Conservation (phyloP, 1,140 invertebrate species). For the Hylyphantes graminicola region DNA sequence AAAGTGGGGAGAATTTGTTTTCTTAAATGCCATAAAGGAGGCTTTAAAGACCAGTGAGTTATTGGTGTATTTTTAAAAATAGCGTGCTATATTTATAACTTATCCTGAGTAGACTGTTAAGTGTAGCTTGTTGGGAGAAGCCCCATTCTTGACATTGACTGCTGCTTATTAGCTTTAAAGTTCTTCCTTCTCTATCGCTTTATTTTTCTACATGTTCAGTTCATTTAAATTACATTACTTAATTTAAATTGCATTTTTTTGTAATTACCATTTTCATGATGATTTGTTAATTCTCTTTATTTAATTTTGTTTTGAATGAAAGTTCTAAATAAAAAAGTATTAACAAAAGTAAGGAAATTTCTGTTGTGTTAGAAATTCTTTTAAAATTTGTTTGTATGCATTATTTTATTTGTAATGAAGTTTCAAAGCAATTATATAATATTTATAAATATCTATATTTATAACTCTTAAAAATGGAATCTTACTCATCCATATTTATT, state of each 20-base stretch:
- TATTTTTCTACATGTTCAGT: too few relatives aligned
- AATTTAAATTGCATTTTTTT: too few relatives aligned
- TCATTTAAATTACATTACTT: too few relatives aligned
- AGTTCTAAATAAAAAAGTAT: too few relatives aligned
- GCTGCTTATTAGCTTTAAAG: neutral
- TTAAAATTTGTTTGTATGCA: neutral
- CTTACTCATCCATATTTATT: too few relatives aligned
- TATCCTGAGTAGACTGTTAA: slow-evolving; percentile 54
- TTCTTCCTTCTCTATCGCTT: slow-evolving; percentile 11
- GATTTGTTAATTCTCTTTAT: too few relatives aligned
- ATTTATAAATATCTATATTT: too few relatives aligned
- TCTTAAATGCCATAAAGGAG: slow-evolving; percentile 19
- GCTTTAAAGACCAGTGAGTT: slow-evolving; percentile 34
- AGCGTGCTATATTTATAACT: slow-evolving; percentile 52
- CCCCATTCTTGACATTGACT: slow-evolving; percentile 49
- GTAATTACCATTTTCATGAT: too few relatives aligned
- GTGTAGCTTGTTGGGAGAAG: slow-evolving; percentile 34
- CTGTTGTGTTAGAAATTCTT: neutral
- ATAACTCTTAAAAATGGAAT: too few relatives aligned
- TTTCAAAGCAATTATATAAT: too few relatives aligned
- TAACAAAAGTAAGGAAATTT: too few relatives aligned
- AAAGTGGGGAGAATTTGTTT: slow-evolving; percentile 6
- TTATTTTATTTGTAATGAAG: neutral
- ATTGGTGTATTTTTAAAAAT: slow-evolving; percentile 57
- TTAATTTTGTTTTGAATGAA: too few relatives aligned